Evolutionary conservation across 2,888 invertebrate species (phyloP).

Genomic region (Glyphotaelius pellucidus): DNA sequence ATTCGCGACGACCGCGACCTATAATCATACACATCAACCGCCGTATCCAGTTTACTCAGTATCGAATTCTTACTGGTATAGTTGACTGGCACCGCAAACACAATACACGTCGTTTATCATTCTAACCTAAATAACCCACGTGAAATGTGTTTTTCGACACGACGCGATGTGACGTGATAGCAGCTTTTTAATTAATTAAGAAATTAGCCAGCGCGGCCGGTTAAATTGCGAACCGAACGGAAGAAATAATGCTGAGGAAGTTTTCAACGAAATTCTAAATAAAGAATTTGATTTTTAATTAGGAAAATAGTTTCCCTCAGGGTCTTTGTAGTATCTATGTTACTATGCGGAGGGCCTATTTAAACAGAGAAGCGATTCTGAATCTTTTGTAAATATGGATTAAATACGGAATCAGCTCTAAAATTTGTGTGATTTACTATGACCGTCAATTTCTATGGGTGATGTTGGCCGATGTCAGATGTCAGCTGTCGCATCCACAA

Average conservation of each 20-base stretch:
- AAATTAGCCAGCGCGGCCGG: neutral
- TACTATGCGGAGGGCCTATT: neutral
- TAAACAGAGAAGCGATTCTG: too few relatives aligned
- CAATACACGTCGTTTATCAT: neutral
- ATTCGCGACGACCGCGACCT: neutral
- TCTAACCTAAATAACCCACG: neutral
- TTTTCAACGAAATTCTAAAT: neutral
- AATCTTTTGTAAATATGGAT: too few relatives aligned
- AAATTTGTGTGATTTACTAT: too few relatives aligned
- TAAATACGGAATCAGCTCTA: too few relatives aligned
- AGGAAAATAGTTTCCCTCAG: neutral
- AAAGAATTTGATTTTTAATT: neutral
- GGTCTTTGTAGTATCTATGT: neutral
- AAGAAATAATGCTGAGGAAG: neutral
- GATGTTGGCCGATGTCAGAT: too few relatives aligned
- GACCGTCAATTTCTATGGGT: too few relatives aligned
- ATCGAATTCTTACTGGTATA: neutral
- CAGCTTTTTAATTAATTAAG: neutral
- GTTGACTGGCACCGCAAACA: conserved; percentile 15
- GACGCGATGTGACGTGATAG: neutral
- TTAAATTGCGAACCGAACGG: neutral
- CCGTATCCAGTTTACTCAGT: neutral
- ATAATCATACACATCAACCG: neutral
- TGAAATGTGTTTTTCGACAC: neutral
- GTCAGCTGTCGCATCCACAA: too few relatives aligned